Conservation (phyloP, 2,797 vertebrate genomes). For the Enteromius radiatus region DNA sequence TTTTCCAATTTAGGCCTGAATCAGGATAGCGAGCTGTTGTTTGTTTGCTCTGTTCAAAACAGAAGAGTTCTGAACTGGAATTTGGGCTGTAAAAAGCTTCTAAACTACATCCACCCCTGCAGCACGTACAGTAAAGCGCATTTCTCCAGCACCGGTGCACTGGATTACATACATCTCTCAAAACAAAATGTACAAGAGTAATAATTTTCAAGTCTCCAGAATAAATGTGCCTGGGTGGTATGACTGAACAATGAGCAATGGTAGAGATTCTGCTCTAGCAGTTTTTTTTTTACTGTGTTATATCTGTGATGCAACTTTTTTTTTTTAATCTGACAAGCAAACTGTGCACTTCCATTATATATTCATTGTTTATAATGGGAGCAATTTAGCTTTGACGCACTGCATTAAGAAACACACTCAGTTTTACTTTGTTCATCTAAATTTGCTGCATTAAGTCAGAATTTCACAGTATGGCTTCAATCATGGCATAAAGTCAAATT, state of each 20-base stretch:
- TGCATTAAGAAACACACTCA: not conserved
- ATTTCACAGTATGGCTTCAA: not conserved
- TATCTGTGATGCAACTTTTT: not conserved
- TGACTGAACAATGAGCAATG: not conserved
- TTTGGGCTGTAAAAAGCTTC: slow-evolving; percentile 43
- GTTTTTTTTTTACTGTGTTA: not conserved
- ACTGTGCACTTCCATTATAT: not conserved
- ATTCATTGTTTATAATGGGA: slow-evolving; percentile 1
- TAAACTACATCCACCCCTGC: slow-evolving; percentile 38
- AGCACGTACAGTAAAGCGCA: slow-evolving; percentile 41
- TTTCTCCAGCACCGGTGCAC: slow-evolving; percentile 14
- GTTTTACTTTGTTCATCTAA: slow-evolving; percentile 17
- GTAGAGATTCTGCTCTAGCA: not conserved
- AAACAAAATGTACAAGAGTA: not conserved
- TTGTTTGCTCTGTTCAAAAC: slow-evolving; percentile 53
- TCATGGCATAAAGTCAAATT: not conserved
- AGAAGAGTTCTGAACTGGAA: slow-evolving; percentile 41
- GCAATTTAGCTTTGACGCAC: not conserved
- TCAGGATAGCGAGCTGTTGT: slow-evolving; percentile 38
- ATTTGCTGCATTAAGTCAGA: not conserved
- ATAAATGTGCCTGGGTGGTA: not conserved
- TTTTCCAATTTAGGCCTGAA: slow-evolving; percentile 42
- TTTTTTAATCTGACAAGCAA: not conserved
- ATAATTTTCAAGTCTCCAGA: not conserved
- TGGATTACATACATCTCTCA: not conserved